phyloP scores from a whole-genome alignment of 2,797 vertebrate genomes.

The Graptemys geographica region DNA sequence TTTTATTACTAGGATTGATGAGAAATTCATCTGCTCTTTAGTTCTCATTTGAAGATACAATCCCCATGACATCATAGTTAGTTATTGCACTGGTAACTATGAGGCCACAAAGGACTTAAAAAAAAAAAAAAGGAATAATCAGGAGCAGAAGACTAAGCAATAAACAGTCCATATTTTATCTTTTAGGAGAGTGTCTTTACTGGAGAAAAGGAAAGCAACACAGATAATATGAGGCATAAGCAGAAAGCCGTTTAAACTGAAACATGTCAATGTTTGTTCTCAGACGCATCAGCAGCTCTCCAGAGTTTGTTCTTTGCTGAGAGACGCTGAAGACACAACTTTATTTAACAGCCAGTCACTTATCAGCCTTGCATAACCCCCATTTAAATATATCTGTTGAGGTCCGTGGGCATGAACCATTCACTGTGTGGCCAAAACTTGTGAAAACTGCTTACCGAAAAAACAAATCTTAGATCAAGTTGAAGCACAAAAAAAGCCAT shows the following conservation, averaged over 20 bases:
- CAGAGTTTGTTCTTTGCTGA: slow-evolving; percentile 50
- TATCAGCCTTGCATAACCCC: not conserved
- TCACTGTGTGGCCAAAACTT: slow-evolving; percentile 7
- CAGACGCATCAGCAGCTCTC: slow-evolving; percentile 43
- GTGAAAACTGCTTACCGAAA: not conserved
- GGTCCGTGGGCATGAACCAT: slow-evolving; percentile 36
- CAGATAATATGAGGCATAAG: slow-evolving; percentile 50
- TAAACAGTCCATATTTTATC: slow-evolving; percentile 53
- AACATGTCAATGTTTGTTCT: slow-evolving; percentile 35
- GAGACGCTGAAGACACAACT: not conserved
- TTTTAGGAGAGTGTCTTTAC: slow-evolving; percentile 68
- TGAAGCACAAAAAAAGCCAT: not conserved
- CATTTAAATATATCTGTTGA: slow-evolving; percentile 15
- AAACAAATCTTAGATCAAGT: not conserved
- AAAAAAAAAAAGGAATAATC: not conserved
- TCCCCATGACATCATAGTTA: not conserved
- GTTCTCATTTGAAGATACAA: slow-evolving; percentile 25
- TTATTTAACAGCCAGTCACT: not conserved
- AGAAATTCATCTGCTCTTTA: not conserved
- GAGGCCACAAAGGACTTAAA: slow-evolving; percentile 40
- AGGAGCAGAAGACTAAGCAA: slow-evolving; percentile 11
- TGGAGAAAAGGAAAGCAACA: slow-evolving; percentile 52
- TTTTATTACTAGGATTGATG: not conserved
- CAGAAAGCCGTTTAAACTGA: slow-evolving; percentile 43
- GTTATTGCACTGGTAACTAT: slow-evolving; percentile 52